phyloP scores from a whole-genome alignment of 2,113 vertebrate species.

The Ciconia maguari region DNA sequence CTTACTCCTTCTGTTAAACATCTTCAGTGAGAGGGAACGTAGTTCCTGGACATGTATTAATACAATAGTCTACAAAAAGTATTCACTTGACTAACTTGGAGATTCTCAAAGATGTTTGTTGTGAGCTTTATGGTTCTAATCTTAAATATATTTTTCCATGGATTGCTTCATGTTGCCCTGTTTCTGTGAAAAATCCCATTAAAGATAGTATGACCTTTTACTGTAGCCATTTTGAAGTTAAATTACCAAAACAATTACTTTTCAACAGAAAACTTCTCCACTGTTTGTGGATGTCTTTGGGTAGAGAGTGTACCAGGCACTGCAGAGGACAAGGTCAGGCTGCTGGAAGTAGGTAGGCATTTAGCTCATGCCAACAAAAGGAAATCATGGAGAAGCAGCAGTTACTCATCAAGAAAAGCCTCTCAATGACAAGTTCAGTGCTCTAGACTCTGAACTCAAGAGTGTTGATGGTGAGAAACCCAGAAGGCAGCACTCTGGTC shows the following conservation, averaged over 20 bases:
- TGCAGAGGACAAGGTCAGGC: background rate
- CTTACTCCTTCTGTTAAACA: background rate
- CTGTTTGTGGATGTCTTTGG: background rate
- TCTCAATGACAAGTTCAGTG: background rate
- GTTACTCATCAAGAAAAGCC: background rate
- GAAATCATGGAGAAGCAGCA: background rate
- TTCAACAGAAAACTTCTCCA: background rate
- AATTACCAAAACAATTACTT: background rate
- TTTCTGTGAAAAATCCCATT: background rate
- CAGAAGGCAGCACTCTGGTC: background rate
- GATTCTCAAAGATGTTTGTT: background rate
- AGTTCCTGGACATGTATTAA: background rate
- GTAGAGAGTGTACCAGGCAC: background rate
- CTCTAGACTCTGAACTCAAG: background rate
- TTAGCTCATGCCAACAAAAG: background rate
- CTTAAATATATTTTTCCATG: background rate
- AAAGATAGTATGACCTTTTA: background rate
- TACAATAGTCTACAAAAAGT: background rate
- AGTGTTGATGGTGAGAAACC: background rate
- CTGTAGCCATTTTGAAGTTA: background rate
- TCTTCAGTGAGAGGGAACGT: background rate
- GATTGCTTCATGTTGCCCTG: background rate
- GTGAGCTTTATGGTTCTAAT: background rate
- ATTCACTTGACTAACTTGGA: background rate
- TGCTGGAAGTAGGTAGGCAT: background rate